Evolutionary conservation across 2,888 invertebrate genomes (phyloP), one percentile per base, ranked within the genome.

Genomic region (Tromatobia lineatoria): DNA sequence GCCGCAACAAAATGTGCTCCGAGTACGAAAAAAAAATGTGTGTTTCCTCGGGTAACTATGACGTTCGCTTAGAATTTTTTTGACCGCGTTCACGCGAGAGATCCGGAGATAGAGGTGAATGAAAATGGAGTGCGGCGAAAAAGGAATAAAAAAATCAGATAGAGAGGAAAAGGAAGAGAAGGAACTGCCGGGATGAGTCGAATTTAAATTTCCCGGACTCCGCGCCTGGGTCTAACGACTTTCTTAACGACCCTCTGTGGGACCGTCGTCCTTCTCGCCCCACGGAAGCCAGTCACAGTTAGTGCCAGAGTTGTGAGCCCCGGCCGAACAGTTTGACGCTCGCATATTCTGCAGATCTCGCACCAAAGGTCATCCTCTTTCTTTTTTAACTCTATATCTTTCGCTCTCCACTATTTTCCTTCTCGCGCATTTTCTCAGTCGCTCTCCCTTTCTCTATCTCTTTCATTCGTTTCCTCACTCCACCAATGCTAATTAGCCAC

Each of bases 191-290:
- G 82, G 77, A 83, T 85, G 67, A 86, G 82, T 70, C 86, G 86
- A 89, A 91, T 90, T 90, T 88, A 88, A 91, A 90, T 89, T 88
- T 88, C 73, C 85, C 69, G 57, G 80, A 87, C 84, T 88, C 86
- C 18, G 34, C 61, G 54, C 78, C 78, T 80, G 57, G 64, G 67
- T 87, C 83, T 88, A 91, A 91, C 88, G 89, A 91, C 88, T 90
- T 89, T 88, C 90, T 88, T 88, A 90, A 91, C 90, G 90, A 90
- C 85, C 80, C 88, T 85, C 86, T 57, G 52, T 66, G 71, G 75
- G 47, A 67, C 76, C 54, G 34, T 66, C 50, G 52, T 79, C 64
- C 59, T 74, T 57, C 59, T 71, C 67, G 25, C 64, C 25, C 67
- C 25, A 18, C 70, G 73, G 61, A 34, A 47, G 52, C 75, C 20